Conservation (phyloP, 2,888 invertebrate species). For the Patella depressa region DNA sequence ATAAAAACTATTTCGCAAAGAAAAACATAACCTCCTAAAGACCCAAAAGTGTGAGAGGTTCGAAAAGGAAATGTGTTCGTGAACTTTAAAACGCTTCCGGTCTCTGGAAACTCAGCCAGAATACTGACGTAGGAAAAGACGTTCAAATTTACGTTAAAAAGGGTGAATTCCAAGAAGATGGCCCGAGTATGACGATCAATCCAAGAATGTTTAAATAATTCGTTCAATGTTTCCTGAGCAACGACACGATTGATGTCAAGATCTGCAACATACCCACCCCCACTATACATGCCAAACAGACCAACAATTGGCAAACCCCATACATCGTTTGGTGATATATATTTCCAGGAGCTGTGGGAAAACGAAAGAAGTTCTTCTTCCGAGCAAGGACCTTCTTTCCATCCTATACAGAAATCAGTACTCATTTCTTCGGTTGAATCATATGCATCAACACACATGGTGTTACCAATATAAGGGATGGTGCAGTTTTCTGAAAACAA, state of each 20-base stretch:
- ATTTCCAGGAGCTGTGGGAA: constrained; percentile 43
- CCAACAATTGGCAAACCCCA: constrained; percentile 45
- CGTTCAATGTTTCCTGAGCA: constrained; percentile 33
- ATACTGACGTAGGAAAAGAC: constrained; percentile 53
- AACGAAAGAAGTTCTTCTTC: constrained; percentile 14
- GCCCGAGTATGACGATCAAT: constrained; percentile 59
- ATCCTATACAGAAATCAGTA: constrained; percentile 38
- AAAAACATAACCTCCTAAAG: constrained; percentile 42
- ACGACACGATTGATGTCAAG: constrained; percentile 34
- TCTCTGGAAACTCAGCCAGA: constrained; percentile 56
- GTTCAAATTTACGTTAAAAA: constrained; percentile 61
- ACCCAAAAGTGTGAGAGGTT: constrained; percentile 44
- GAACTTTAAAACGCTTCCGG: constrained; percentile 42
- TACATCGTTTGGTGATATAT: constrained; percentile 31
- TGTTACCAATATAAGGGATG: too few species aligned
- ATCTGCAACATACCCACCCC: constrained; percentile 47
- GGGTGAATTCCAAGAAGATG: constrained; percentile 62
- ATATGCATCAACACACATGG: constrained; percentile 24
- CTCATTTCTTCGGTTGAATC: constrained; percentile 35
- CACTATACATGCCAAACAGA: constrained; percentile 44
- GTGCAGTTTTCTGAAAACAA: too few species aligned
- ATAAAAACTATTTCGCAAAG: constrained; percentile 46
- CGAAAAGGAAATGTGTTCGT: constrained; percentile 46
- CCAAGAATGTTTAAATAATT: constrained; percentile 50
- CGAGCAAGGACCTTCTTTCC: constrained; percentile 34